Evolutionary conservation across 2,888 invertebrate species (phyloP), one percentile per base, ranked within the genome.

Genomic region (Dusona sp.): DNA sequence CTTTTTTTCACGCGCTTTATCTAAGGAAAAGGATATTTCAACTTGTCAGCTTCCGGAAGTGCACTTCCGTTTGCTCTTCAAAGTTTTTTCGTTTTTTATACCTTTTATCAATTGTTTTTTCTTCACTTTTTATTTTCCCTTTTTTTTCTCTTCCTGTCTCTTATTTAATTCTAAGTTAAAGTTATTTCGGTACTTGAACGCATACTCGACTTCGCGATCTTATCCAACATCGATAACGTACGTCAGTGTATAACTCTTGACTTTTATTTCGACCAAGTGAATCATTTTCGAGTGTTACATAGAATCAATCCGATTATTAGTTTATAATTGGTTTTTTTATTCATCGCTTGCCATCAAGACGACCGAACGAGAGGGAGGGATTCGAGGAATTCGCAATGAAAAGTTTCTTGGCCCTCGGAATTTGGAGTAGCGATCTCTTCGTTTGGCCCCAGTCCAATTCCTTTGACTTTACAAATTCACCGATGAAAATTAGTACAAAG

Each of bases 351-450:
- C 67, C 33, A 68, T 4, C 42, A 22, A 19, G 11, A 7, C 25
- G 51, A 51, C 29, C 25, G 22, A 22, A 13, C 54, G 54, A 42
- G 33, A 22, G n/a, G 19, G 67, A 29, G 29, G 0, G 19, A 82
- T 78, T 81, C 85, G 78, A 48, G 57, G 67, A 82, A 85, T 72
- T 61, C 72, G 25, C 78, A 61, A 83, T 73, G 64, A 68, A 79
- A 75, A 54, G 38, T 80, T 78, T 74, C 68, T 68, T 80, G 42
- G 61, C 83, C 29, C 48, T 68, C 75, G 75, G 36, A 77, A 25
- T 51, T 54, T 57, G 8, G 33, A 45, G 36, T 45, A 45, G 16
- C 19, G 16, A 19, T 79, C 25, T 68, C 19, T 29, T 45, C 45
- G 6, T 57, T 67, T 86, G 84, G 84, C 67, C 16, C 7, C 38